Base-by-base conservation (phyloP, 2,113 vertebrate genomes). In the Neodon shergylaensis region DNA sequence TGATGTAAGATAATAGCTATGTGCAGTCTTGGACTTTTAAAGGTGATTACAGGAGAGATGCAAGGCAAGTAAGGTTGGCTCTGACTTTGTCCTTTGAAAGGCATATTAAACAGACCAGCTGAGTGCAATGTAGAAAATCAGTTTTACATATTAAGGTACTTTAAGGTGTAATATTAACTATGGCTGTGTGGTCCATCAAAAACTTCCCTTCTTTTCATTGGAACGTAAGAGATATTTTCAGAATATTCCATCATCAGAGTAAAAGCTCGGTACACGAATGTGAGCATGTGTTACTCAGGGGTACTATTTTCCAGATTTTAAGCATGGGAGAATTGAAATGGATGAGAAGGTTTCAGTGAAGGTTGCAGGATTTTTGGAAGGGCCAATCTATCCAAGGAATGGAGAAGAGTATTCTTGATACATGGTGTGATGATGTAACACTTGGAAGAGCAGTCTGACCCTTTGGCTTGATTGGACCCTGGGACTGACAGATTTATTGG, bases 181-280 rank as follows among this genome's bases (percentile, higher is more conserved):
- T n/a, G 5, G 10, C 33, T 58, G 21, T 81, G 36, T 36, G 13
- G 22, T 12, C 36, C 21, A 26, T 21, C 36, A 24, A 58, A 81
- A 58, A 19, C 19, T 58, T 58, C 58, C 58, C 19, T 7, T 21
- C 19, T 58, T 19, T n/a, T 54, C 13, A 33, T 81, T 24, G 5
- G 21, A 24, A 58, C 7, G 5, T 24, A 58, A 58, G 31, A 81
- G 19, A n/a, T 36, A 54, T 22, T 6, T 54, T 81, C 6, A 81
- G 5, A n/a, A 58, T 58, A 24, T 58, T 39, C 19, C 17, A 54
- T 14, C 31, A 24, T 58, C 33, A 81, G n/a, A n/a, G 33, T 58
- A n/a, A 58, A 58, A 13, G 58, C 58, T 58, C 0, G 5, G 1
- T 73, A 0, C 36, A 28, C 31, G 5, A 44, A 33, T 39, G 5